Conservation (phyloP, 2,797 vertebrate species). For the Cichlasoma orientale region DNA sequence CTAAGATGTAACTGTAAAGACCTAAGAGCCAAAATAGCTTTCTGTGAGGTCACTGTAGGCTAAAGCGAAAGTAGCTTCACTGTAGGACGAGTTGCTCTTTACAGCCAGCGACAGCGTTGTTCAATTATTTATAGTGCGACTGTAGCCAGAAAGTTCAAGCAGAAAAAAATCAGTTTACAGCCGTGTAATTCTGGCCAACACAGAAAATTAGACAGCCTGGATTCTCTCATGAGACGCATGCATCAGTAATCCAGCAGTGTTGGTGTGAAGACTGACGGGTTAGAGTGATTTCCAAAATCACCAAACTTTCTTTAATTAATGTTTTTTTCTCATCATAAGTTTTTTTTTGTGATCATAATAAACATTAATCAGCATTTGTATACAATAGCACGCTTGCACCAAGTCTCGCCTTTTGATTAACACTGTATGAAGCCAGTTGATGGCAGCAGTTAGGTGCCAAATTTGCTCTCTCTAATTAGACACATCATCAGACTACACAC, state of each 20-base stretch:
- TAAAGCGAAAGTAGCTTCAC: background rate
- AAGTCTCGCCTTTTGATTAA: background rate
- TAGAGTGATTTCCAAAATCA: background rate
- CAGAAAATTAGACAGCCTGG: background rate
- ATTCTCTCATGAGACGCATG: background rate
- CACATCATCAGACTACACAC: background rate
- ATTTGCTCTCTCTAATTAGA: background rate
- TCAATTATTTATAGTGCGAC: constrained; percentile 7
- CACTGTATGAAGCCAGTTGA: background rate
- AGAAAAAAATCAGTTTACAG: constrained; percentile 52
- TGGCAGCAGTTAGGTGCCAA: background rate
- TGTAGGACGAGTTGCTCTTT: background rate
- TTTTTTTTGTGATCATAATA: background rate
- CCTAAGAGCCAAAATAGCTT: background rate
- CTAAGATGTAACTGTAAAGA: background rate
- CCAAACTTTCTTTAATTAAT: background rate
- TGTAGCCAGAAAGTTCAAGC: constrained; percentile 35
- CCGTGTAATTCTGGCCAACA: background rate
- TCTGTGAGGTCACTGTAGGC: background rate
- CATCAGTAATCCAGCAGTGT: background rate
- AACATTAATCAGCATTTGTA: background rate
- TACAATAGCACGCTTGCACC: background rate
- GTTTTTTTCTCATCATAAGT: background rate
- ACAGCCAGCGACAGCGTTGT: background rate
- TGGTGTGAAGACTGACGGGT: background rate